Evolutionary conservation across 2,113 vertebrate genomes (phyloP).

Genomic region (Lepisosteus osseus): DNA sequence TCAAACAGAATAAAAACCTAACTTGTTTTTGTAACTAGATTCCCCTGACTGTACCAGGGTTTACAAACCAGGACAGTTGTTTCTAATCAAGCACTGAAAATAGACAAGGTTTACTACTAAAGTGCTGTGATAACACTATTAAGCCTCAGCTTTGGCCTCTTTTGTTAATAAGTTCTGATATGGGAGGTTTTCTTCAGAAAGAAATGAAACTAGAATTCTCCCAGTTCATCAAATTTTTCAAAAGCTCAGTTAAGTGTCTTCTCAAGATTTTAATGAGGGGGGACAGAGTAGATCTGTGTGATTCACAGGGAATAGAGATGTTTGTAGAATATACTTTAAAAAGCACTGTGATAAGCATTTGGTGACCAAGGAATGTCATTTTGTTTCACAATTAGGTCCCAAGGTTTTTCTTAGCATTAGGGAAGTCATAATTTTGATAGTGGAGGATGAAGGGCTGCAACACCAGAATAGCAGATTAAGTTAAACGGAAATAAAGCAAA

Average conservation of each 20-base stretch:
- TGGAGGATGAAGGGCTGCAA: no score
- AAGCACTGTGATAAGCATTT: no score
- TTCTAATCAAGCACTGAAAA: conserved; percentile 24
- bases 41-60: conserved; percentile 3
- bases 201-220: background rate
- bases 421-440: no score
- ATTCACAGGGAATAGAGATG: no score
- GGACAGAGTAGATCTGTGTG: background rate
- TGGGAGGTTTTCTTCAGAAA: conserved; percentile 7
- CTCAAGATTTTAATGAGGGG: background rate
- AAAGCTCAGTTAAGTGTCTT: background rate
- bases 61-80: conserved; percentile 18
- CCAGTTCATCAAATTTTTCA: background rate
- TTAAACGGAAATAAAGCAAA: no score
- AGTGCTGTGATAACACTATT: conserved; percentile 6
- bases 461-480: no score
- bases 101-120: background rate
- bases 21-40: conserved; percentile 2
- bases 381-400: no score
- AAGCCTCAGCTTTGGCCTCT: conserved; percentile 2
- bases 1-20: conserved; percentile 21
- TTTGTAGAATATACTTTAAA: no score
- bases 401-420: no score
- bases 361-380: no score
- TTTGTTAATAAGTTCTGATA: conserved; percentile 11